Conservation (phyloP, 2,113 vertebrate species). For the Aythya baeri region DNA sequence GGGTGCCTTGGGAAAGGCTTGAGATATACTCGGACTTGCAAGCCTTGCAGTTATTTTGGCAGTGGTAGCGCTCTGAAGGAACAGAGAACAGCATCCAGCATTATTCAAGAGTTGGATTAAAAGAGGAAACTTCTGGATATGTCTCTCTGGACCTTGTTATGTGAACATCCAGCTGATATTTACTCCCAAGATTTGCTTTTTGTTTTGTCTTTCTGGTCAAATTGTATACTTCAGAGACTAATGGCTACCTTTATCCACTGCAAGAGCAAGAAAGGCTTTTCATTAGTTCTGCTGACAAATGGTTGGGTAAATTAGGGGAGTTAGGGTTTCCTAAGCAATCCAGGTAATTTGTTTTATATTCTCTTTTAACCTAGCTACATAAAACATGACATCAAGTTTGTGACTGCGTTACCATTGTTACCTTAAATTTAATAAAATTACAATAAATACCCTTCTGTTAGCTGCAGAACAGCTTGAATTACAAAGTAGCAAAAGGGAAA, state of each 20-base stretch:
- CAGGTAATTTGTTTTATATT: conserved; percentile 51
- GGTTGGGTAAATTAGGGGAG: conserved; percentile 52
- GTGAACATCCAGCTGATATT: conserved; percentile 72
- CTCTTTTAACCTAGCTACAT: not conserved
- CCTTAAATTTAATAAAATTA: conserved; percentile 30
- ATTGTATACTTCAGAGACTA: conserved; percentile 50
- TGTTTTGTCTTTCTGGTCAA: conserved; percentile 50
- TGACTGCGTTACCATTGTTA: conserved; percentile 3
- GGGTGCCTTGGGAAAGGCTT: conserved; percentile 90
- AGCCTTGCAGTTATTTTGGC: conserved; percentile 81
- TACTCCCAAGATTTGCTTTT: conserved; percentile 68
- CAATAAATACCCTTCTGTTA: not conserved
- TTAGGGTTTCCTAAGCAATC: conserved; percentile 40
- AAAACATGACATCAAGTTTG: conserved; percentile 11
- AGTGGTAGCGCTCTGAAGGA: conserved; percentile 63
- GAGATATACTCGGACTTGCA: conserved; percentile 78
- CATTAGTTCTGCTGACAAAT: conserved; percentile 48
- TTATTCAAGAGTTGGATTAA: conserved; percentile 75
- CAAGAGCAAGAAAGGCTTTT: conserved; percentile 36
- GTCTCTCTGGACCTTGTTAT: conserved; percentile 82
- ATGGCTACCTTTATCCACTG: conserved; percentile 62
- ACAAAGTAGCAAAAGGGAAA: not conserved
- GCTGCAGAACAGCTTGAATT: not conserved
- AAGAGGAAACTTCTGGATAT: conserved; percentile 72
- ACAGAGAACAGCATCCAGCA: conserved; percentile 59